phyloP scores from a whole-genome alignment of 2,113 vertebrate genomes.

The Prunella fulvescens region DNA sequence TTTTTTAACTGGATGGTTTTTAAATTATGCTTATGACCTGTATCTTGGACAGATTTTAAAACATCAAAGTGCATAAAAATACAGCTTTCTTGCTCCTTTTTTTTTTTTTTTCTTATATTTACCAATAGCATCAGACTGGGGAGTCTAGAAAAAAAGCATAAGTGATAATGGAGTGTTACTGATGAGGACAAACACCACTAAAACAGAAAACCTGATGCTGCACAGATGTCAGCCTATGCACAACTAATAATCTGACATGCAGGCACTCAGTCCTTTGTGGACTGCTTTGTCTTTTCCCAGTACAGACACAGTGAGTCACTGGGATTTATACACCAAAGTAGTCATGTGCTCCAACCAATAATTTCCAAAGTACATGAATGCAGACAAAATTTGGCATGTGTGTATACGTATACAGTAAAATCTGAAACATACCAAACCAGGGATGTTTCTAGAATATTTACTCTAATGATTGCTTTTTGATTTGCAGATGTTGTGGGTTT shows the following conservation, averaged over 20 bases:
- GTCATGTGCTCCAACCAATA: neutral
- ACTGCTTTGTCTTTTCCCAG: neutral
- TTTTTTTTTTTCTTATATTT: neutral
- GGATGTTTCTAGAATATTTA: neutral
- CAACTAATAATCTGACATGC: neutral
- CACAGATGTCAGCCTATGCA: neutral
- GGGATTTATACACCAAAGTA: neutral
- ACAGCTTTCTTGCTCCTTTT: neutral
- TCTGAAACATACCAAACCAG: neutral
- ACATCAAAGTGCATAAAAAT: neutral
- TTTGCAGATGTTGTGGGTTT: neutral
- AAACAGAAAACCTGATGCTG: neutral
- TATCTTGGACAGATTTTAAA: neutral
- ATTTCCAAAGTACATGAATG: neutral
- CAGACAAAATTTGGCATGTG: neutral
- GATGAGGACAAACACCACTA: neutral
- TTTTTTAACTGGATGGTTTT: neutral
- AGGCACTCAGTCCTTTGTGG: neutral
- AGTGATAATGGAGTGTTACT: neutral
- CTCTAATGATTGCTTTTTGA: neutral
- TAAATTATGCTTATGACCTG: neutral
- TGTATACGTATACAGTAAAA: neutral
- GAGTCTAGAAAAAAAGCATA: neutral
- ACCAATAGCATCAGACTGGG: neutral
- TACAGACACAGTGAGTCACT: neutral